A percentile compares a stretch with the other conserved stretches of the same genome.
These are phyloP conservation scores for Parnassius smintheus DNA, from an alignment of 2,888 invertebrate species.

Conservation along the genomic window DNA sequence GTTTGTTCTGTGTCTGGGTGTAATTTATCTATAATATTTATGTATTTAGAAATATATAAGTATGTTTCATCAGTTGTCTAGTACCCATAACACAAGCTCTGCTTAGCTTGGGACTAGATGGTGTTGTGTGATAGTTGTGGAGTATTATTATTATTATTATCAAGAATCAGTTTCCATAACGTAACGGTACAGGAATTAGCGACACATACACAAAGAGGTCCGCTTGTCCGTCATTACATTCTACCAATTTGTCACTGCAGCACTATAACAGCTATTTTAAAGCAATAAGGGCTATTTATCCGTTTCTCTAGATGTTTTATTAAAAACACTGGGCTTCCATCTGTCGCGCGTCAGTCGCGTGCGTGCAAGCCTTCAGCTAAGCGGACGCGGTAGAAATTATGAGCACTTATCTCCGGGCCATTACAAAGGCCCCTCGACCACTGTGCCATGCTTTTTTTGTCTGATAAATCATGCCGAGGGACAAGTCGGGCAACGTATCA, in stretches of 20 bases:
- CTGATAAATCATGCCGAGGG: constrained; percentile 35
- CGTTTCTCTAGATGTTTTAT: neutral
- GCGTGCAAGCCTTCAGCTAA: constrained; percentile 69
- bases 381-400: constrained; percentile 71
- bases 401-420: constrained; percentile 63
- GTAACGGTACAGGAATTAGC: constrained; percentile 64
- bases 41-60: too few relatives aligned
- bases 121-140: too few relatives aligned
- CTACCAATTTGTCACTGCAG: constrained; percentile 17
- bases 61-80: too few relatives aligned
- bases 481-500: constrained; percentile 16
- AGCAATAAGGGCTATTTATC: constrained; percentile 43
- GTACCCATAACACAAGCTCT: too few relatives aligned
- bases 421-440: constrained; percentile 46
- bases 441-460: constrained; percentile 55
- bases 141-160: too few relatives aligned
- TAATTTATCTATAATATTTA: too few relatives aligned
- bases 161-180: constrained; percentile 67
- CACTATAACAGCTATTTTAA: constrained; percentile 25
- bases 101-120: too few relatives aligned
- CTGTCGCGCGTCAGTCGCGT: constrained; percentile 61
- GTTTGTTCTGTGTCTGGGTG: too few relatives aligned
- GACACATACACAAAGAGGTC: constrained; percentile 48
- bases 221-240: constrained; percentile 48
- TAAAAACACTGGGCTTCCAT: constrained; percentile 50